A percentile compares a stretch with the other conserved stretches of the same genome.
Conservation (phyloP, 2,888 invertebrate genomes). For the Eilema sororculum region DNA sequence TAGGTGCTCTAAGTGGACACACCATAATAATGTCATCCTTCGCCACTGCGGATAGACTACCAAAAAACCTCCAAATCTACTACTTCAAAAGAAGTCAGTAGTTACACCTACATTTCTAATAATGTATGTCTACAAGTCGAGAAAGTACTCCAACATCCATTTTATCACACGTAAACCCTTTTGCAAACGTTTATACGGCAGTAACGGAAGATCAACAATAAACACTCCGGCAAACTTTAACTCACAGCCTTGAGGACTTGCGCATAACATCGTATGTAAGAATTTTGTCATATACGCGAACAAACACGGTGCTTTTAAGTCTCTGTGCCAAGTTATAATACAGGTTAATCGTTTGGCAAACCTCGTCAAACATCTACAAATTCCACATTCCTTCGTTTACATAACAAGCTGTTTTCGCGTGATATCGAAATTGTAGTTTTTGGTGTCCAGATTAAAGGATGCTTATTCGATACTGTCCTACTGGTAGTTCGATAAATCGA, state of each 20-base stretch:
- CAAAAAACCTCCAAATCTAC: not conserved
- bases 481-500: no score
- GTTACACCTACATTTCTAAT: not conserved
- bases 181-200: not conserved
- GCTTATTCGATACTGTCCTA: no score
- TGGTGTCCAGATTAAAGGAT: no score
- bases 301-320: not conserved
- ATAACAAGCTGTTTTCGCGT: no score
- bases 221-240: not conserved
- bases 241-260: not conserved
- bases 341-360: not conserved
- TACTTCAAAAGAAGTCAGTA: not conserved
- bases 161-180: not conserved
- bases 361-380: no score
- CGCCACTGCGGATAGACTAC: no score
- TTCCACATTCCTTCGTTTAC: no score
- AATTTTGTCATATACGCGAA: not conserved
- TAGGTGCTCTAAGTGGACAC: no score
- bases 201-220: slow-evolving; percentile 3
- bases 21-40: no score
- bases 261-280: not conserved
- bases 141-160: not conserved
- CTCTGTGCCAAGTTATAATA: not conserved
- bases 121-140: not conserved
- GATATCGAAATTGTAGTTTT: no score